Evolutionary conservation across 2,113 vertebrate genomes (phyloP).

Genomic region (Peromyscus maniculatus): DNA sequence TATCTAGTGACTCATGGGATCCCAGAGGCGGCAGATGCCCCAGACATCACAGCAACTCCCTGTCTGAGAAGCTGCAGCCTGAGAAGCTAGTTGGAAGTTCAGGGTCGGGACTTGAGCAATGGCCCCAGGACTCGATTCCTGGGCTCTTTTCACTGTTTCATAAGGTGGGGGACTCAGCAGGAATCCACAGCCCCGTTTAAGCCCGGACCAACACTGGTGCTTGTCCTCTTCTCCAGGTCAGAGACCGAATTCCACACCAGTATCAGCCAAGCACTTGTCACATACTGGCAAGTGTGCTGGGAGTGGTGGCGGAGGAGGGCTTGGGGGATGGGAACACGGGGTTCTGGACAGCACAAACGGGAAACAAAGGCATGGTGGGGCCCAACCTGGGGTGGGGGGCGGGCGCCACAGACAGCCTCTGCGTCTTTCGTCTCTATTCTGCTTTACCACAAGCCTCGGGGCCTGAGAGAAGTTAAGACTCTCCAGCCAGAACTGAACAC

Average conservation of each 20-base stretch:
- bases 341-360: background rate
- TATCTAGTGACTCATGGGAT: rapidly evolving
- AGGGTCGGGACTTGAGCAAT: background rate
- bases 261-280: background rate
- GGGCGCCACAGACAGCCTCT: rapidly evolving
- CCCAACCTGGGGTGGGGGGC: no score
- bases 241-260: background rate
- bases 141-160: background rate
- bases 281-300: rapidly evolving
- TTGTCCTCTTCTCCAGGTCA: background rate
- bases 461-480: background rate
- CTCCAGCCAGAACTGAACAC: background rate
- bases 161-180: rapidly evolving
- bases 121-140: background rate
- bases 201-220: background rate
- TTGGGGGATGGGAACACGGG: rapidly evolving
- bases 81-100: no score
- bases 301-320: no score
- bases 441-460: background rate
- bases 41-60: rapidly evolving
- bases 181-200: background rate
- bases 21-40: background rate
- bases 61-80: background rate
- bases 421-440: background rate
- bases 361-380: rapidly evolving